Percentiles rank a stretch among this genome's conserved stretches.
Evolutionary conservation across 2,888 invertebrate genomes (phyloP).

Genomic region (Lithophane socia): DNA sequence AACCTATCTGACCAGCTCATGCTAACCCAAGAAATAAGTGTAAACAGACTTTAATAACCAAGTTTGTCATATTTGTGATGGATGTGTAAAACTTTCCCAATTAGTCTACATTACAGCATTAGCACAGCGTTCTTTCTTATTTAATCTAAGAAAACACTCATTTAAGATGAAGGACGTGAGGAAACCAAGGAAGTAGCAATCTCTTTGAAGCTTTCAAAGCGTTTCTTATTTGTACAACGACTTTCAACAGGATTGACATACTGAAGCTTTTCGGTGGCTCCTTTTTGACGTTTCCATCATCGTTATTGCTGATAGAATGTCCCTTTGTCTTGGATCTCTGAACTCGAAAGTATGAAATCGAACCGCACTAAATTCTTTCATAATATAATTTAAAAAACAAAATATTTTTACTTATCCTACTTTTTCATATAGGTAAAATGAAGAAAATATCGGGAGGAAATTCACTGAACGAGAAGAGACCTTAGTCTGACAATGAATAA

Average conservation of each 20-base stretch:
- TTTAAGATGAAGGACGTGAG: no score
- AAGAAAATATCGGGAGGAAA: no score
- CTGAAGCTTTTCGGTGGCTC: background rate
- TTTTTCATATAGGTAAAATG: no score
- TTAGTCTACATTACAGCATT: background rate
- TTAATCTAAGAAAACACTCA: background rate
- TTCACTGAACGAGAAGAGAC: no score
- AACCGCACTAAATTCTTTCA: background rate
- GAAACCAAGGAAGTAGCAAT: background rate
- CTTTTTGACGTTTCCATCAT: background rate
- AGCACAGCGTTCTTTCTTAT: background rate
- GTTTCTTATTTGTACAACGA: background rate
- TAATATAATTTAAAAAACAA: no score
- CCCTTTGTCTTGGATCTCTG: background rate
- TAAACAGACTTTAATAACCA: background rate
- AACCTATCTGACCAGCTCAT: background rate
- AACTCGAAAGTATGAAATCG: background rate
- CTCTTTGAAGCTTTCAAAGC: background rate
- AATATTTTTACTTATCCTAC: no score
- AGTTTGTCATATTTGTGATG: conserved; percentile 10
- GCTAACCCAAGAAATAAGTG: background rate
- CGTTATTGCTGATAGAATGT: background rate
- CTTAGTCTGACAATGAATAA: no score
- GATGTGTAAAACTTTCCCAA: conserved; percentile 5
- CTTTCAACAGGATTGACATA: background rate